Conservation (phyloP, 2,113 vertebrate genomes). For the Pionites leucogaster region DNA sequence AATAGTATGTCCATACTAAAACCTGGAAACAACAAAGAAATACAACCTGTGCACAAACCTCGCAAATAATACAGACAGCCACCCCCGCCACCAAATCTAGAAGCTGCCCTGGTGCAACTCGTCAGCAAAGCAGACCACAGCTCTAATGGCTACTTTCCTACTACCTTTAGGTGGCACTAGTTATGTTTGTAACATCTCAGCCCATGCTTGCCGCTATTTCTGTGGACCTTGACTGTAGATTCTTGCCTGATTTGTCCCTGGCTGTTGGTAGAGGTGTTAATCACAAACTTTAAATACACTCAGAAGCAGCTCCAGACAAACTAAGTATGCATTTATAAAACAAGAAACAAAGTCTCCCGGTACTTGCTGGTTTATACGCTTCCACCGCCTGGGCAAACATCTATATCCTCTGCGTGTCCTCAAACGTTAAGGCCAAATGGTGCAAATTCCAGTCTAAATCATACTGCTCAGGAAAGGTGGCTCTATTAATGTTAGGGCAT, state of each 20-base stretch:
- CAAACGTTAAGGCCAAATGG: neutral
- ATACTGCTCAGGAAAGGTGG: neutral
- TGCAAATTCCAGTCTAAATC: neutral
- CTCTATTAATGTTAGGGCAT: neutral
- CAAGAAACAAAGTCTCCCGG: neutral
- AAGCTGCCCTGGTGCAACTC: fast-evolving
- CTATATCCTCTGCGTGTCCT: neutral
- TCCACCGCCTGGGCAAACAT: fast-evolving
- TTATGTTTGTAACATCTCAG: neutral
- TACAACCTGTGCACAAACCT: fast-evolving
- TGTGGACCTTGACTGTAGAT: neutral
- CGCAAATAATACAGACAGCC: neutral
- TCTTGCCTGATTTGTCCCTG: neutral
- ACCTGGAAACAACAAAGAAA: neutral
- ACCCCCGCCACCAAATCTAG: neutral
- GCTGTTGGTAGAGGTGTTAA: neutral
- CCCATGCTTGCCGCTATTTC: fast-evolving
- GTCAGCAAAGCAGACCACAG: neutral
- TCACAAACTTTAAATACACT: neutral
- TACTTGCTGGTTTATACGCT: neutral
- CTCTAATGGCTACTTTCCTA: neutral
- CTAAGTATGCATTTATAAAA: neutral
- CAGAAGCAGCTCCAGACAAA: neutral
- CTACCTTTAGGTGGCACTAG: conserved; percentile 18
- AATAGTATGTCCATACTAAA: neutral